Evolutionary conservation across 2,797 vertebrate genomes (phyloP).

Genomic region (Cirrhinus molitorella): DNA sequence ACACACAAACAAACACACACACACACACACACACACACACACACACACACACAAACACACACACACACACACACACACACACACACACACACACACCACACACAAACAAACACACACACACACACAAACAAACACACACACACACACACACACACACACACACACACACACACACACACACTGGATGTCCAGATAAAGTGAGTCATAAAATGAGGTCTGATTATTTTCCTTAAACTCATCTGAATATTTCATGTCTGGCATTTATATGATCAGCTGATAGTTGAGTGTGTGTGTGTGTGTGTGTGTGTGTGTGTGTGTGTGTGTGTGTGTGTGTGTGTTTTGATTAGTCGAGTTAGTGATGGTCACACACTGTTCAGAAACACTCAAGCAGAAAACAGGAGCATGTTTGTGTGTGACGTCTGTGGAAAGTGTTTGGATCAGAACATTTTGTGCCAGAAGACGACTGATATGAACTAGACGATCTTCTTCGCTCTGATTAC

Average conservation of each 20-base stretch:
- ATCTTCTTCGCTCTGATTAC: background rate
- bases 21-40: too few species aligned
- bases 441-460: background rate
- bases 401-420: background rate
- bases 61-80: too few species aligned
- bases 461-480: background rate
- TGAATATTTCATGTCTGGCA: background rate
- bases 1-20: too few species aligned
- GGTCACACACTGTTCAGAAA: background rate
- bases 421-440: constrained; percentile 7
- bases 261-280: background rate
- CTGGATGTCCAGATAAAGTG: background rate
- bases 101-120: too few species aligned
- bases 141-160: too few species aligned
- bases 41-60: too few species aligned
- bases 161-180: too few species aligned
- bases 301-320: too few species aligned
- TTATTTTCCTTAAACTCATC: background rate
- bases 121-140: too few species aligned
- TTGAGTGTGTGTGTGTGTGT: background rate
- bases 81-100: too few species aligned
- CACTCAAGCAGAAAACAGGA: background rate
- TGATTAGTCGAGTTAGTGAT: background rate
- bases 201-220: background rate
- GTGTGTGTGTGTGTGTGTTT: background rate